Conservation (phyloP, 2,888 invertebrate species). For the Drosophila testacea region DNA sequence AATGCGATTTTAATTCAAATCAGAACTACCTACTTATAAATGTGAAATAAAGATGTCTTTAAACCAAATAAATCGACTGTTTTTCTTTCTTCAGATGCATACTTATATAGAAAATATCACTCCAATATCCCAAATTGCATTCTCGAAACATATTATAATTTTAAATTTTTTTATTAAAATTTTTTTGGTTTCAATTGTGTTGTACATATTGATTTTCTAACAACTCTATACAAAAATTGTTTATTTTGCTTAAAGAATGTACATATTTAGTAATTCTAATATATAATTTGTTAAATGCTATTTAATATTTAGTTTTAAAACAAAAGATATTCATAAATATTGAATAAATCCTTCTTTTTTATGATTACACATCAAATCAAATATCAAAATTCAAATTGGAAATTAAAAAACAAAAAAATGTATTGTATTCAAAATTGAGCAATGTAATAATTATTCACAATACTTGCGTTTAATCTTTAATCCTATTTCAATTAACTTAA, state of each 20-base stretch:
- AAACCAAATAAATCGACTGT: slow-evolving; percentile 28
- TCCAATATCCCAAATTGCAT: too few relatives aligned
- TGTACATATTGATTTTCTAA: slow-evolving; percentile 70
- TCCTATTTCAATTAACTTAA: slow-evolving; percentile 51
- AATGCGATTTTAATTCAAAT: slow-evolving; percentile 54
- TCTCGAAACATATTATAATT: not conserved
- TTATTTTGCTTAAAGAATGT: slow-evolving; percentile 43
- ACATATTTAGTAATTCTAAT: slow-evolving; percentile 24
- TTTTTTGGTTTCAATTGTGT: slow-evolving; percentile 69
- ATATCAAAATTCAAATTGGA: slow-evolving; percentile 8
- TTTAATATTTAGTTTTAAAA: slow-evolving; percentile 29
- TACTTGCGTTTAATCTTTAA: slow-evolving; percentile 15
- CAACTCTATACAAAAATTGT: slow-evolving; percentile 75
- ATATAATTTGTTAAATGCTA: slow-evolving; percentile 47
- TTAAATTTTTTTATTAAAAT: slow-evolving; percentile 17
- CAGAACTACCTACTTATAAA: slow-evolving; percentile 68
- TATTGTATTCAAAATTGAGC: slow-evolving; percentile 34
- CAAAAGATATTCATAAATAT: slow-evolving; percentile 28
- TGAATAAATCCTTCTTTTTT: not conserved
- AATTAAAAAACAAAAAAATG: slow-evolving; percentile 9
- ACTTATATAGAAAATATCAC: not conserved
- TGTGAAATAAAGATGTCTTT: slow-evolving; percentile 71
- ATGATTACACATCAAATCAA: slow-evolving; percentile 9
- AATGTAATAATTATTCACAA: slow-evolving; percentile 32
- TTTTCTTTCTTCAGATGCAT: not conserved